Evolutionary conservation across 2,797 vertebrate genomes (phyloP).

Genomic region (Periophthalmus magnuspinnatus): DNA sequence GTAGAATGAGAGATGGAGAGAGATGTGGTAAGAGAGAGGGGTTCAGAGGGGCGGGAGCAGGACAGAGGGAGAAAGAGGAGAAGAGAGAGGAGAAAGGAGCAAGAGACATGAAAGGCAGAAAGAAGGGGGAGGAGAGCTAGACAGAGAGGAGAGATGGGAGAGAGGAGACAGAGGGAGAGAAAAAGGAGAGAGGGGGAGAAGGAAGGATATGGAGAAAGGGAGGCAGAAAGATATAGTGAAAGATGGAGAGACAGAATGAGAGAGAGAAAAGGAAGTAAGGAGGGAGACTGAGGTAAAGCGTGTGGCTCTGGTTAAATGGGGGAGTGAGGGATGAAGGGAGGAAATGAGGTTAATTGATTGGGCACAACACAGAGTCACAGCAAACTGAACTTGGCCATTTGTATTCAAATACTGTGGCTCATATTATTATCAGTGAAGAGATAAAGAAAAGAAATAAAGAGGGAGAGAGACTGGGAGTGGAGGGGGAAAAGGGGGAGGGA

Average conservation of each 20-base stretch:
- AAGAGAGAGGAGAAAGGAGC: not conserved
- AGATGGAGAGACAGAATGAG: no score
- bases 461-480: no score
- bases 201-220: no score
- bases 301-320: not conserved
- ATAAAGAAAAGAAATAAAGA: not conserved
- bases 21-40: no score
- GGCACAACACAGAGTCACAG: conserved; percentile 32
- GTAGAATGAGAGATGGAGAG: no score
- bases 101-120: no score
- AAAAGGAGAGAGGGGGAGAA: not conserved
- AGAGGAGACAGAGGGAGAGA: conserved; percentile 6
- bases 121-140: no score
- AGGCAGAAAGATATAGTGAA: no score
- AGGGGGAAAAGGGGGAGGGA: not conserved
- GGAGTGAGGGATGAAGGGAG: conserved; percentile 21
- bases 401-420: conserved; percentile 8
- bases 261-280: not conserved
- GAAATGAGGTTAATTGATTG: conserved; percentile 60
- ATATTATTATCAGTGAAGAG: not conserved
- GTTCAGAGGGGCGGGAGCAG: no score
- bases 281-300: no score
- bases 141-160: not conserved
- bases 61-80: no score
- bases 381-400: conserved; percentile 23